Evolutionary conservation across 2,888 invertebrate species (phyloP).

Genomic region (Trichopoda pennipes): DNA sequence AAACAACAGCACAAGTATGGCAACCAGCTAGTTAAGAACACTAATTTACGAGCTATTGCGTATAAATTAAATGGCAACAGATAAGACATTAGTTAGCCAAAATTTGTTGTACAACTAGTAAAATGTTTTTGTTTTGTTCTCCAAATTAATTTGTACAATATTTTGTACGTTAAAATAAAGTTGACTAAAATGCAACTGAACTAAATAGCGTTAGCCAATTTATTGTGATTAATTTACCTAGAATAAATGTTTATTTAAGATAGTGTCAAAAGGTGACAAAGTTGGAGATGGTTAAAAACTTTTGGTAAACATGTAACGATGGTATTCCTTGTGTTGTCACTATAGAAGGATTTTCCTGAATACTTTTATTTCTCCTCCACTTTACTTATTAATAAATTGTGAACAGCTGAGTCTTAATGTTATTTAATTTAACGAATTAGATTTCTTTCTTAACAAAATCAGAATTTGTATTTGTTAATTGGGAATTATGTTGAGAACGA

Average conservation of each 20-base stretch:
- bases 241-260: conserved; percentile 47
- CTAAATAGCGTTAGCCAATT: conserved; percentile 51
- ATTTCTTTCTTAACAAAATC: too few species aligned
- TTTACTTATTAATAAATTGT: too few species aligned
- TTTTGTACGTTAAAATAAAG: conserved; percentile 21
- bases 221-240: conserved; percentile 61
- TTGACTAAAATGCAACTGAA: conserved; percentile 15
- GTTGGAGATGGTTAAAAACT: not conserved
- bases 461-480: too few species aligned
- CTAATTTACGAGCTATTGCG: conserved; percentile 36
- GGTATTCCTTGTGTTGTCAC: not conserved
- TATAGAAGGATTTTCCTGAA: too few species aligned
- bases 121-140: not conserved
- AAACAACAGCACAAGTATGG: not conserved
- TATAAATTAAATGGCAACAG: conserved; percentile 54
- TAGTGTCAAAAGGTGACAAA: not conserved
- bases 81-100: conserved; percentile 39
- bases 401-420: too few species aligned
- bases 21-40: conserved; percentile 1
- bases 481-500: too few species aligned
- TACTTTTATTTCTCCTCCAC: too few species aligned
- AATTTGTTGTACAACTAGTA: conserved; percentile 20
- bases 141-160: conserved; percentile 10
- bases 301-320: not conserved
- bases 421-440: too few species aligned